phyloP scores from a whole-genome alignment of 2,888 invertebrate species.

The Sycophila texana region DNA sequence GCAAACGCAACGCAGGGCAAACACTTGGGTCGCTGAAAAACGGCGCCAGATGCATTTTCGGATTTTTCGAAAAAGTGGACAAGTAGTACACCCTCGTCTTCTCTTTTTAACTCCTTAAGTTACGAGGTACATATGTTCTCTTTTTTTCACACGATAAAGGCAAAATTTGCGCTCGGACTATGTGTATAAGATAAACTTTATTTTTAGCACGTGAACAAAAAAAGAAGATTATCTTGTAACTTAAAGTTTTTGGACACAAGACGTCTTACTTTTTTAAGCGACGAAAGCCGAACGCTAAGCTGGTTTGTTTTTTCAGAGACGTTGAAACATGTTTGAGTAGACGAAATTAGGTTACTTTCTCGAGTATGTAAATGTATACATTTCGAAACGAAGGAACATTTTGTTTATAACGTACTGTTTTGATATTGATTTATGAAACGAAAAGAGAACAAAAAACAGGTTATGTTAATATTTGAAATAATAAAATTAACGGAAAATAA shows the following conservation, averaged over 20 bases:
- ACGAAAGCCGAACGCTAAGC: not conserved
- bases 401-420: constrained; percentile 11
- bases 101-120: too few species aligned
- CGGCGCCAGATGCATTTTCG: too few species aligned
- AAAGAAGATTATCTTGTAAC: not conserved
- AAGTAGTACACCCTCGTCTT: too few species aligned
- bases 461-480: constrained; percentile 41
- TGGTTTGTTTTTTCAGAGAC: constrained; percentile 4
- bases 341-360: constrained; percentile 43
- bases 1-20: too few species aligned
- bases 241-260: not conserved
- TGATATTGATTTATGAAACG: constrained; percentile 37
- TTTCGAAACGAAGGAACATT: constrained; percentile 40
- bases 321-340: constrained; percentile 8
- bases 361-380: constrained; percentile 24
- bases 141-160: too few species aligned
- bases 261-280: not conserved
- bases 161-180: not conserved
- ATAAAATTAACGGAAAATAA: constrained; percentile 29
- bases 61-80: too few species aligned
- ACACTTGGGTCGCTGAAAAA: too few species aligned
- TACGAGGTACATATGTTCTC: too few species aligned
- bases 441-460: constrained; percentile 14
- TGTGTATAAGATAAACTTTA: not conserved
- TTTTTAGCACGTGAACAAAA: not conserved